A percentile compares a stretch with the other conserved stretches of the same genome.
phyloP scores from a whole-genome alignment of 2,797 vertebrate species.

The Mormyrops attenuatus region DNA sequence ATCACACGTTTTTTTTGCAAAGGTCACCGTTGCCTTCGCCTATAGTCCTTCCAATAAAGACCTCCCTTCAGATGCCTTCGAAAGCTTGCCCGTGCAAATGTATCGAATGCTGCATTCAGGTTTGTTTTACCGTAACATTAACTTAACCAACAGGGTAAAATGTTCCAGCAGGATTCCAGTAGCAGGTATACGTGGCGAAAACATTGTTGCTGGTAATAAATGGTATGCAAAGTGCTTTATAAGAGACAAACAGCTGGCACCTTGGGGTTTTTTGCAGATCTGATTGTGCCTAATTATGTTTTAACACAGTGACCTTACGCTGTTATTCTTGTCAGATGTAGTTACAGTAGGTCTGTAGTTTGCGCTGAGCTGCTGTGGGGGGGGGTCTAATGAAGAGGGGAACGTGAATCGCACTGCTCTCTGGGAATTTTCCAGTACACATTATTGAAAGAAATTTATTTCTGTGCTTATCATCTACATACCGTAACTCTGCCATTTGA shows the following conservation, averaged over 20 bases:
- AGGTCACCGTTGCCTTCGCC: not conserved
- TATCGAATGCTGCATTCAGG: not conserved
- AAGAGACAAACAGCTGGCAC: slow-evolving; percentile 22
- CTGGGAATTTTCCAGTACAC: not conserved
- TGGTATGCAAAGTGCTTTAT: slow-evolving; percentile 32
- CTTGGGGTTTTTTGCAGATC: slow-evolving; percentile 43
- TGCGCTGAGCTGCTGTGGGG: slow-evolving; percentile 38
- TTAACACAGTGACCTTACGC: slow-evolving; percentile 53
- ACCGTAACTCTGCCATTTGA: not conserved
- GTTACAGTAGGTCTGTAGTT: slow-evolving; percentile 49
- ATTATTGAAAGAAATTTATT: not conserved
- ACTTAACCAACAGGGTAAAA: not conserved
- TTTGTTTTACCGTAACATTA: not conserved
- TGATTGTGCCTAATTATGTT: slow-evolving; percentile 50
- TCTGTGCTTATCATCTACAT: not conserved
- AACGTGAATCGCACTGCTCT: not conserved
- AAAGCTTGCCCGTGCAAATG: no score
- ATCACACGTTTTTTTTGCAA: not conserved
- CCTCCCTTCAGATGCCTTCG: not conserved
- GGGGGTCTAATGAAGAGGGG: not conserved
- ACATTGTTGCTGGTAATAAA: slow-evolving; percentile 30
- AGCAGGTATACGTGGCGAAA: slow-evolving; percentile 28
- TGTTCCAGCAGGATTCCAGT: not conserved
- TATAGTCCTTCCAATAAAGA: not conserved
- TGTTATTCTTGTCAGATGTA: slow-evolving; percentile 55